Evolutionary conservation across 2,888 invertebrate species (phyloP).

Genomic region (Drosophila histrio): DNA sequence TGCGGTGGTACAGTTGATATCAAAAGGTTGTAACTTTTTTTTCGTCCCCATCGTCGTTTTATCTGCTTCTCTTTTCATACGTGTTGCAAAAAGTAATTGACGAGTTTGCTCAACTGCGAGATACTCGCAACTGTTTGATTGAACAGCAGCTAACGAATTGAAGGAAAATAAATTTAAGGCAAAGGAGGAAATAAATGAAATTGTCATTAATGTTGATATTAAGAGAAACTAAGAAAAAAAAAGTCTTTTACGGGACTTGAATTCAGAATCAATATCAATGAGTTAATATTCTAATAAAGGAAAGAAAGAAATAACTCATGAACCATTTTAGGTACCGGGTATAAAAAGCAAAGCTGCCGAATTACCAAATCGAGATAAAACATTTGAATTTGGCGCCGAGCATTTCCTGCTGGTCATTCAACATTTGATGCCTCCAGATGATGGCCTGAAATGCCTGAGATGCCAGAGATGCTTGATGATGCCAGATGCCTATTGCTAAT

Average conservation of each 20-base stretch:
- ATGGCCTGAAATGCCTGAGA: background rate
- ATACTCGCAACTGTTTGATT: background rate
- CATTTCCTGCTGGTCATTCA: slow-evolving; percentile 69
- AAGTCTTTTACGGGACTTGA: no score
- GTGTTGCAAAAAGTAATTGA: background rate
- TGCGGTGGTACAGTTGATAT: slow-evolving; percentile 49
- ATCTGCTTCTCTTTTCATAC: background rate
- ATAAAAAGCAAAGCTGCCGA: slow-evolving; percentile 32
- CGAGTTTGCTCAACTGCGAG: background rate
- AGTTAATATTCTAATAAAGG: background rate
- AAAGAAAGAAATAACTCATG: no score
- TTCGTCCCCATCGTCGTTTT: background rate
- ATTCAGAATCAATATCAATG: no score
- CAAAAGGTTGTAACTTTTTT: slow-evolving; percentile 21
- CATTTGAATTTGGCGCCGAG: slow-evolving; percentile 54
- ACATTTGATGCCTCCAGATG: slow-evolving; percentile 20
- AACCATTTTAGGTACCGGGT: background rate
- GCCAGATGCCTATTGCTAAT: slow-evolving; percentile 49
- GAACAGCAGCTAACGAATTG: background rate
- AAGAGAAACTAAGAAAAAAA: background rate
- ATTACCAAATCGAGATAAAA: slow-evolving; percentile 48
- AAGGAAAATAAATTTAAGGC: background rate
- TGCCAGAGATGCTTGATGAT: slow-evolving; percentile 5
- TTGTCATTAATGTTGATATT: background rate
- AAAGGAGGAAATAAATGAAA: background rate